Evolutionary conservation across 1,140 invertebrate species (phyloP).

Genomic region (Drosophila trapezifrons): DNA sequence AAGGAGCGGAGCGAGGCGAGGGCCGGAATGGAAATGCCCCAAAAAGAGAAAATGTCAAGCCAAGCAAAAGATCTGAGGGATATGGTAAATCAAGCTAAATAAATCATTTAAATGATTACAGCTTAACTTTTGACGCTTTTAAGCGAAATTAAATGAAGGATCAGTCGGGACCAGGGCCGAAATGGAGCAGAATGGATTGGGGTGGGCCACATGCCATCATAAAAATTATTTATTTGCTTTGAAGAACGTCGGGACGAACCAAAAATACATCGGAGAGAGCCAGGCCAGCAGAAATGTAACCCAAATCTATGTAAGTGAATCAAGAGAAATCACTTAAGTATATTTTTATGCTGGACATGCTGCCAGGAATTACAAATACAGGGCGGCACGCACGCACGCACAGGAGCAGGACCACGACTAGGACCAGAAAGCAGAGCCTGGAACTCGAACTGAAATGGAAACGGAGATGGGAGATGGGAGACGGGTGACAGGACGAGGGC

Average conservation of each 20-base stretch:
- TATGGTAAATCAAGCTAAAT: constrained; percentile 77
- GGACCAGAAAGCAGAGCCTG: constrained; percentile 14
- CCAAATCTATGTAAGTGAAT: constrained; percentile 82
- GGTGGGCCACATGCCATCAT: constrained; percentile 53
- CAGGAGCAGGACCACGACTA: constrained; percentile 20
- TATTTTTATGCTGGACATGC: constrained; percentile 83
- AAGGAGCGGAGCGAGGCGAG: constrained; percentile 16
- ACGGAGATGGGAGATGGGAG: constrained; percentile 9
- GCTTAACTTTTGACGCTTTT: constrained; percentile 82
- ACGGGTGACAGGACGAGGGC: constrained; percentile 8
- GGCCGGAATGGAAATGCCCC: constrained; percentile 24
- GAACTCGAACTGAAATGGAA: constrained; percentile 17
- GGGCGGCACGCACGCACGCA: constrained; percentile 71
- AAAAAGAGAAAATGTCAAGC: constrained; percentile 50
- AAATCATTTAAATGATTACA: constrained; percentile 83
- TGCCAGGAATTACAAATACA: constrained; percentile 82
- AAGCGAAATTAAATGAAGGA: constrained; percentile 81
- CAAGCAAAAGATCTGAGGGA: constrained; percentile 68
- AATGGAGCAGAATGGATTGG: constrained; percentile 2
- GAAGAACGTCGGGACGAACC: constrained; percentile 46
- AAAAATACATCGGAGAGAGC: constrained; percentile 39
- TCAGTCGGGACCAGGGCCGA: constrained; percentile 21
- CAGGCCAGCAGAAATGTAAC: constrained; percentile 74
- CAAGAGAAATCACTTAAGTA: constrained; percentile 83
- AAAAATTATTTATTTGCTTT: constrained; percentile 81